phyloP scores from a whole-genome alignment of 2,888 invertebrate species.

The Rotaria sp. region DNA sequence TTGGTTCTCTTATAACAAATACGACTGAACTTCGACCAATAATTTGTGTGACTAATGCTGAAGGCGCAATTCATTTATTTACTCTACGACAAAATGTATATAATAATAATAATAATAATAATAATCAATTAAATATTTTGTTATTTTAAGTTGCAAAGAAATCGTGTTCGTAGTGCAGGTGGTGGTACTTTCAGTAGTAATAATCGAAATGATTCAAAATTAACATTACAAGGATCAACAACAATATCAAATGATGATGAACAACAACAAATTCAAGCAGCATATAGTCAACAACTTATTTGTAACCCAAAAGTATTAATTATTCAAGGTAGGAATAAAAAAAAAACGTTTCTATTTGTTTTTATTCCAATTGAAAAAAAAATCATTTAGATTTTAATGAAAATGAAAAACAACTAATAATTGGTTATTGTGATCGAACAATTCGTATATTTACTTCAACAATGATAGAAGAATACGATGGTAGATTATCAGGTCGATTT shows the following conservation, averaged over 20 bases:
- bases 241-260: background rate
- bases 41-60: background rate
- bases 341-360: no score
- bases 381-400: background rate
- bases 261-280: background rate
- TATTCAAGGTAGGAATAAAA: background rate
- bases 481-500: background rate
- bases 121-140: background rate
- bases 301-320: constrained; percentile 7
- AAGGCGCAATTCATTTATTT: background rate
- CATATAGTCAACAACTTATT: constrained; percentile 24
- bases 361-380: no score
- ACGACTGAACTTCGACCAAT: background rate
- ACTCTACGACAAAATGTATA: background rate
- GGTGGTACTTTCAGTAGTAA: background rate
- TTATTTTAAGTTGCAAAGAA: background rate
- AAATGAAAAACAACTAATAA: constrained; percentile 13
- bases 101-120: background rate
- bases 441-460: background rate
- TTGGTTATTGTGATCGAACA: background rate
- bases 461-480: background rate
- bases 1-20: background rate
- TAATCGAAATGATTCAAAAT: constrained; percentile 2
- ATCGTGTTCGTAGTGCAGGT: background rate
- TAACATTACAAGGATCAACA: background rate